phyloP scores from a whole-genome alignment of 1,140 invertebrate species.

The Euschistus heros region DNA sequence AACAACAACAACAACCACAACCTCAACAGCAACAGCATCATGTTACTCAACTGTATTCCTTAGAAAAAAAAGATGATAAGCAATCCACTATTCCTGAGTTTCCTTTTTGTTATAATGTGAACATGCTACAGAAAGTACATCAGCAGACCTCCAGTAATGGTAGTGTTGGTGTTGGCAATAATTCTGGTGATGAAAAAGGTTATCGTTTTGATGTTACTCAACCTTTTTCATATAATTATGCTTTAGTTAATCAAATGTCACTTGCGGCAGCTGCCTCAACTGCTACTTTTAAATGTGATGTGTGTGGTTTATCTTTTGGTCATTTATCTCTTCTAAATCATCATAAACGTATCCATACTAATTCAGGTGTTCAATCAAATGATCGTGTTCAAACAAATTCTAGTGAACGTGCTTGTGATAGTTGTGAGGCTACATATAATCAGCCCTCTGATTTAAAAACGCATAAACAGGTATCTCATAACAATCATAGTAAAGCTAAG shows the following conservation, averaged over 20 bases:
- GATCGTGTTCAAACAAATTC: conserved; percentile 53
- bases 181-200: conserved; percentile 41
- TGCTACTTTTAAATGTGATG: conserved; percentile 75
- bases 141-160: conserved; percentile 35
- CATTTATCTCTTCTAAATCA: conserved; percentile 65
- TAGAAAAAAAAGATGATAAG: conserved; percentile 28
- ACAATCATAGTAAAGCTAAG: conserved; percentile 30
- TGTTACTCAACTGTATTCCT: conserved; percentile 20
- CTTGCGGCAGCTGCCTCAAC: conserved; percentile 53
- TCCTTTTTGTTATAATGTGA: conserved; percentile 45
- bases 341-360: conserved; percentile 61
- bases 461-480: conserved; percentile 30
- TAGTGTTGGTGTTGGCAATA: conserved; percentile 31
- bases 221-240: conserved; percentile 43
- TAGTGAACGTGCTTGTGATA: conserved; percentile 30
- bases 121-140: conserved; percentile 41
- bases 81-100: conserved; percentile 39
- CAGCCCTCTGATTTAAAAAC: conserved; percentile 32
- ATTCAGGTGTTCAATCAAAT: conserved; percentile 33
- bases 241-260: conserved; percentile 45
- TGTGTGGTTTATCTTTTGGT: conserved; percentile 69
- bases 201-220: conserved; percentile 45
- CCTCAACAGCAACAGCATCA: conserved; percentile 23
- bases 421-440: conserved; percentile 32
- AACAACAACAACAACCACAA: conserved; percentile 19